Evolutionary conservation across 2,113 vertebrate species (phyloP).

Genomic region (Calypte anna): DNA sequence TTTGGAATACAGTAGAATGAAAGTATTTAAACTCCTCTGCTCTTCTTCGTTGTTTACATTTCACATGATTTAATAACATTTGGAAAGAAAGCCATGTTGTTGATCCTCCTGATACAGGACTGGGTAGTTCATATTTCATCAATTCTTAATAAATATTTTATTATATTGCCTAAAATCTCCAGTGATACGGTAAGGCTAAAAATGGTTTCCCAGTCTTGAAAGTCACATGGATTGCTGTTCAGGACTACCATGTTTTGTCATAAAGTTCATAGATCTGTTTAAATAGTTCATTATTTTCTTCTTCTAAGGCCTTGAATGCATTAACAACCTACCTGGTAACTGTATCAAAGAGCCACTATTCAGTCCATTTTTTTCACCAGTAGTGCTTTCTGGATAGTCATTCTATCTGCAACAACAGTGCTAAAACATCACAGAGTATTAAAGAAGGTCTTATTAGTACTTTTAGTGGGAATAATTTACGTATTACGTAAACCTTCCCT

Average conservation of each 20-base stretch:
- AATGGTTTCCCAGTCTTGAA: neutral
- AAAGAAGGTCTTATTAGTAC: neutral
- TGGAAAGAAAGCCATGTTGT: neutral
- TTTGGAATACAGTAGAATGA: neutral
- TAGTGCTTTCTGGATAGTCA: neutral
- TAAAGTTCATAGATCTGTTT: neutral
- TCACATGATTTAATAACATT: neutral
- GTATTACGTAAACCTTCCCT: neutral
- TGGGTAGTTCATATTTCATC: neutral
- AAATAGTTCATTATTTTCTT: neutral
- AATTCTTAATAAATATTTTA: neutral
- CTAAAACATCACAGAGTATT: neutral
- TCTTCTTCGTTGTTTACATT: neutral
- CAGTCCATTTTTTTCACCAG: neutral
- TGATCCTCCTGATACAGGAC: neutral
- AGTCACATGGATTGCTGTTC: neutral
- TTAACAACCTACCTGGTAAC: neutral
- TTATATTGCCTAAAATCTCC: neutral
- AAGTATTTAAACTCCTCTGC: neutral
- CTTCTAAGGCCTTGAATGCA: neutral
- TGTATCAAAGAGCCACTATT: neutral
- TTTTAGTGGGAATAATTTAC: conserved; percentile 13
- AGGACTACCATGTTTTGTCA: neutral
- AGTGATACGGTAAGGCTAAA: neutral
- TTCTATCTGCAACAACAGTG: neutral